Evolutionary conservation across 2,113 vertebrate genomes (phyloP).

Genomic region (Nothoprocta pentlandii): DNA sequence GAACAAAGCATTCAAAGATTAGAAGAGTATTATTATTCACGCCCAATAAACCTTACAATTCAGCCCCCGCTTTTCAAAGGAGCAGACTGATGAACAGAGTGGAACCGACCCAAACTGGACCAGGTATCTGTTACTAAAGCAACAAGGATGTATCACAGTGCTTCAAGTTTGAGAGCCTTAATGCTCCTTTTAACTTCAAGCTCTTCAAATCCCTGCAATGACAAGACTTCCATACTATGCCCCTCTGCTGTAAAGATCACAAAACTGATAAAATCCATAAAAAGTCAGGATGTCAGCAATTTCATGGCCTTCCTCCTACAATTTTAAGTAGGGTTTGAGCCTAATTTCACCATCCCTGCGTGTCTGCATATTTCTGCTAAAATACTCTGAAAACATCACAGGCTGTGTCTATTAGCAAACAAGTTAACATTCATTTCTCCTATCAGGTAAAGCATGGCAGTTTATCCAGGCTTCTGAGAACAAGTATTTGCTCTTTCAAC

Average conservation of each 20-base stretch:
- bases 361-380: background rate
- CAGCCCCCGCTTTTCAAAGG: background rate
- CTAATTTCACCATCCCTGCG: background rate
- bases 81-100: background rate
- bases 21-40: no score
- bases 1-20: no score
- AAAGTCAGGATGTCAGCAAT: background rate
- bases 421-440: background rate
- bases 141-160: rapidly evolving
- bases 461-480: background rate
- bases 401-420: background rate
- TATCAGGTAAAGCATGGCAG: background rate
- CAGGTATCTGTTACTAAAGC: background rate
- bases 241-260: background rate
- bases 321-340: background rate
- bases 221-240: background rate
- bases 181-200: background rate
- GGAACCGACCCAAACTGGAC: background rate
- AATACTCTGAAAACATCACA: background rate
- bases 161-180: background rate
- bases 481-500: background rate
- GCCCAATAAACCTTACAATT: background rate
- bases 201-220: background rate
- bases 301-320: background rate
- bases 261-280: rapidly evolving